phyloP scores from a whole-genome alignment of 2,888 invertebrate genomes.

The Tetranychus truncatus region DNA sequence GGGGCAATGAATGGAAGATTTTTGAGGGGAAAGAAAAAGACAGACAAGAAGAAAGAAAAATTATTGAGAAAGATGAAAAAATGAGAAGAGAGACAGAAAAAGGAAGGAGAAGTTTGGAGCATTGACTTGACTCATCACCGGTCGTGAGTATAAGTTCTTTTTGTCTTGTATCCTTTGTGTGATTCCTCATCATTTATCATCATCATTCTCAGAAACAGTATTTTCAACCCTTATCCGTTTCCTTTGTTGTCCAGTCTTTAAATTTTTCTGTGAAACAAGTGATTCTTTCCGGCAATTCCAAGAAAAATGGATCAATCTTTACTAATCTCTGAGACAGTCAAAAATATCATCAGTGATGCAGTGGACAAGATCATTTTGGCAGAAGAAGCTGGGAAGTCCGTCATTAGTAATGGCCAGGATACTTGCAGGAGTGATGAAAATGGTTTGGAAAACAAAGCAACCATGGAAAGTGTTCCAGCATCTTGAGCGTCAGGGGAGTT shows the following conservation, averaged over 20 bases:
- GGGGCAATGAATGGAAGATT: background rate
- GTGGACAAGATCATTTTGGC: background rate
- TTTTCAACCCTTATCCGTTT: background rate
- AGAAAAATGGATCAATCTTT: background rate
- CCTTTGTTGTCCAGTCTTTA: background rate
- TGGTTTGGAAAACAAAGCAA: background rate
- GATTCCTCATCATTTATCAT: background rate
- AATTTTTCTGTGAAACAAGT: background rate
- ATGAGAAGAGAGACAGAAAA: background rate
- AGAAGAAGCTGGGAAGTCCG: background rate
- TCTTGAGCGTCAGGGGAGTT: background rate
- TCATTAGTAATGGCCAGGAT: background rate
- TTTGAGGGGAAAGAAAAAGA: background rate
- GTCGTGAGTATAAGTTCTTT: slow-evolving; percentile 31
- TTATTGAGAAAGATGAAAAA: background rate
- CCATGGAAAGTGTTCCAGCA: background rate
- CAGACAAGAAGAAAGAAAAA: background rate
- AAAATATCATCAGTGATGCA: background rate
- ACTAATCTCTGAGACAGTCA: background rate
- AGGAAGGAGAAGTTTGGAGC: background rate
- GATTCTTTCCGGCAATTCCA: too few relatives aligned
- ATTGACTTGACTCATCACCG: slow-evolving; percentile 29
- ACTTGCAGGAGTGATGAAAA: background rate
- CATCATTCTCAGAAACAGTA: background rate
- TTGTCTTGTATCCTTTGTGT: background rate